phyloP scores from a whole-genome alignment of 2,888 invertebrate species.

The Polydesmus complanatus region DNA sequence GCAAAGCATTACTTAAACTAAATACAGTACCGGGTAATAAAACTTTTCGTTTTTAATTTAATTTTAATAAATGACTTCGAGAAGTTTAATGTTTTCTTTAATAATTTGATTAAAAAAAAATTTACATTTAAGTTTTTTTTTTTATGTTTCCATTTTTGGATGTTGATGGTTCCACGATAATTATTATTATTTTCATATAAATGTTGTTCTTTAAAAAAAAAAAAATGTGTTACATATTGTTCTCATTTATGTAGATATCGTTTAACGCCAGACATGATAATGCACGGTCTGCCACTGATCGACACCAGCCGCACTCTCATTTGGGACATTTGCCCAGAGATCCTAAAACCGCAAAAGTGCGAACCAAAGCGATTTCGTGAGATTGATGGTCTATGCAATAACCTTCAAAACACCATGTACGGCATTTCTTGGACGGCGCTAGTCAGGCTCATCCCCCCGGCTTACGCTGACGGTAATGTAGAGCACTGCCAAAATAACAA shows the following conservation, averaged over 20 bases:
- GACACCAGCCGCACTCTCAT: constrained; percentile 31
- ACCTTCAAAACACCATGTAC: constrained; percentile 33
- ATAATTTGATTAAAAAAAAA: too few species aligned
- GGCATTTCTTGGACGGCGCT: constrained; percentile 29
- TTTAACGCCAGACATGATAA: constrained; percentile 30
- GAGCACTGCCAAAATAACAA: too few species aligned
- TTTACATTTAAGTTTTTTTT: too few species aligned
- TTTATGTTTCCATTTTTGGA: not conserved
- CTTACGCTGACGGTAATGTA: constrained; percentile 24
- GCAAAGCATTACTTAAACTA: too few species aligned
- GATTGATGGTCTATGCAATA: constrained; percentile 34
- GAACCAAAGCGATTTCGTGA: constrained; percentile 29
- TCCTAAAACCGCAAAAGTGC: constrained; percentile 27
- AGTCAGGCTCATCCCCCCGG: constrained; percentile 24
- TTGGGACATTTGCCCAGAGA: constrained; percentile 30
- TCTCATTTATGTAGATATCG: constrained; percentile 24
- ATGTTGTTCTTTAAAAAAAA: not conserved
- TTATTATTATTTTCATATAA: too few species aligned
- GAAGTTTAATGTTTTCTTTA: too few species aligned
- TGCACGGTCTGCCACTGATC: constrained; percentile 29
- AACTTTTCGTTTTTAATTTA: too few species aligned
- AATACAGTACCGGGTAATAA: too few species aligned
- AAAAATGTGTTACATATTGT: not conserved
- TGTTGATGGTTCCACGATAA: not conserved
- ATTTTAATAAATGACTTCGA: too few species aligned